Conservation (phyloP, 2,113 vertebrate species). For the Cyprinodon tularosa region DNA sequence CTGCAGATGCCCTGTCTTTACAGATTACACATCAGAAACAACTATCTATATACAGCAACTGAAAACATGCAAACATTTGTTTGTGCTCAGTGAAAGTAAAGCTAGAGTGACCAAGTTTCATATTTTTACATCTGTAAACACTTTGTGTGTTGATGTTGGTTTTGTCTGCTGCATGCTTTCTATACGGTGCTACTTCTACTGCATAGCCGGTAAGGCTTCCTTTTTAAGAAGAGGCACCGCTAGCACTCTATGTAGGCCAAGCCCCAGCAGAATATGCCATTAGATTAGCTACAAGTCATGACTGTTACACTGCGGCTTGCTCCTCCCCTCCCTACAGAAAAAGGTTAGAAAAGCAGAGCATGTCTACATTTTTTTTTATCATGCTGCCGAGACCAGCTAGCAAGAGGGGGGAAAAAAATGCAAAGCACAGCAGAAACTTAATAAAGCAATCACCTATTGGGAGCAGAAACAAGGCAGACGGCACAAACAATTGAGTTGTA, state of each 20-base stretch:
- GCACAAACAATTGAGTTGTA: slow-evolving; percentile 13
- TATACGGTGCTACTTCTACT: slow-evolving; percentile 43
- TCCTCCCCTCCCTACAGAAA: slow-evolving; percentile 37
- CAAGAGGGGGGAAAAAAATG: slow-evolving; percentile 3
- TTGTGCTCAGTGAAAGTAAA: slow-evolving; percentile 40
- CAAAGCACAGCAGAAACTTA: slow-evolving; percentile 33
- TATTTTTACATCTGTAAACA: slow-evolving; percentile 26
- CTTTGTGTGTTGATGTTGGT: slow-evolving; percentile 60
- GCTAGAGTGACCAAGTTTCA: slow-evolving; percentile 24
- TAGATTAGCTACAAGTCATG: slow-evolving; percentile 71
- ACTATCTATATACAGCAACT: slow-evolving; percentile 31
- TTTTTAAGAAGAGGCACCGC: slow-evolving; percentile 60
- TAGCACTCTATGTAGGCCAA: slow-evolving; percentile 76
- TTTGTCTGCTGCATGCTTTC: slow-evolving; percentile 54
- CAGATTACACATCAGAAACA: slow-evolving; percentile 3
- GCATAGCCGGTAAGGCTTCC: slow-evolving; percentile 49
- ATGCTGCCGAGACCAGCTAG: slow-evolving; percentile 17
- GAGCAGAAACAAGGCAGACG: slow-evolving; percentile 11
- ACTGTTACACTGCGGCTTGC: slow-evolving; percentile 35
- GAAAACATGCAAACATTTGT: slow-evolving; percentile 35
- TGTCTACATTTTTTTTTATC: slow-evolving; percentile 32
- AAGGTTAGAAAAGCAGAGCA: slow-evolving; percentile 51
- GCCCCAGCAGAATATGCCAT: slow-evolving; percentile 74
- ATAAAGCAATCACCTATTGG: slow-evolving; percentile 25
- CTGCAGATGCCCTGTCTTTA: not conserved